Evolutionary conservation across 2,888 invertebrate genomes (phyloP), one percentile per base, ranked within the genome.

Genomic region (Adelognathus sp.): DNA sequence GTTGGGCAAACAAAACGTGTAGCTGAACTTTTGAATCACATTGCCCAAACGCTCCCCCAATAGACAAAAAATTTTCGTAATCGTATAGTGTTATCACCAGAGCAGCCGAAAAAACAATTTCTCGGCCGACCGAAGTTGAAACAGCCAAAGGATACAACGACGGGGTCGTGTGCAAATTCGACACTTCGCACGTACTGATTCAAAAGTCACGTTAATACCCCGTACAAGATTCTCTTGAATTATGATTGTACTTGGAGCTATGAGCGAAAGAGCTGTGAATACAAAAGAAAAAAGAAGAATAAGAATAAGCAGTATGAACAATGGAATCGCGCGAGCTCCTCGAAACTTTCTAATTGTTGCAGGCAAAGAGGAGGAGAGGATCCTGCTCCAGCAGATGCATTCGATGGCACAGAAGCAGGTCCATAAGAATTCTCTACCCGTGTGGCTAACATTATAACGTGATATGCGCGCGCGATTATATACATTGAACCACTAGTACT

Each of bases 321-420:
- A 61, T 72, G 69, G 70, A 74, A 73, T 77, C 77, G 73, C 80
- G 79, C 76, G 81, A 81, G 79, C 81, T 79, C 76, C 75, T 80
- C 80, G 79, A 86, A 85, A 83, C 81, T 86, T 88, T 90, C 77
- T 88, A 78, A 82, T 88, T 93, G 93, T 94, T 94, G 92, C 94
- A 97, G 97, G 97, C 92, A 98, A 98, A 94, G 98, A 98, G 93
- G 97, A 98, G 93, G 98, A 98, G 93, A 94, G 97, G 88, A 96
- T 97, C 93, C 97, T 98, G 97, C 97, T 98, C 93, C 97, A 98
- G 93, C 98, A 98, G 93, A 97, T 98, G 97, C 98, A 98, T 92
- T 96, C 97, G 87, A 96, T 97, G 96, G 97, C 97, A 90, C 98
- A 98, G 92, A 98, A 98, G 94, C 98, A 98, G 97, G 98, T 98